Evolutionary conservation across 2,888 invertebrate species (phyloP).

Genomic region (Eutolmus rufibarbis): DNA sequence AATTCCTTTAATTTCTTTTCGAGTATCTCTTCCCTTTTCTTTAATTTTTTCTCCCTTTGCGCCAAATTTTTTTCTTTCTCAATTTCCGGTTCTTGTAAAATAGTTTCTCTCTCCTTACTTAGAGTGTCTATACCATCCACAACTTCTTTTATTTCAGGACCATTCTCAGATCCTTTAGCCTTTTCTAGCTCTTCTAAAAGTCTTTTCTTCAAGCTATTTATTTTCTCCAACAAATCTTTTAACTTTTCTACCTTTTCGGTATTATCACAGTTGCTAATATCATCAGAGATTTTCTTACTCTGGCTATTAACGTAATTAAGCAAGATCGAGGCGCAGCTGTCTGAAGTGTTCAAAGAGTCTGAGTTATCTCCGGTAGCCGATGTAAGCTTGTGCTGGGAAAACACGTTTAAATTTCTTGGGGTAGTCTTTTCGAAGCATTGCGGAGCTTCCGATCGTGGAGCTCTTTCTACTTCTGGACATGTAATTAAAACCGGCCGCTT

Average conservation of each 20-base stretch:
- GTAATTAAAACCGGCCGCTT: slow-evolving; percentile 59
- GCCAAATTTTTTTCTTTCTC: slow-evolving; percentile 52
- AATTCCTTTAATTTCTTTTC: slow-evolving; percentile 53
- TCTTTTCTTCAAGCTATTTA: slow-evolving; percentile 55
- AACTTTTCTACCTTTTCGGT: slow-evolving; percentile 53
- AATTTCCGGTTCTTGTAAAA: slow-evolving; percentile 47
- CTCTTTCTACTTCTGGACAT: slow-evolving; percentile 53
- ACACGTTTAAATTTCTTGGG: not conserved
- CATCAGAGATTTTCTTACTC: slow-evolving; percentile 55
- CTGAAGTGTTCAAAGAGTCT: slow-evolving; percentile 52
- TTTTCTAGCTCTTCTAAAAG: slow-evolving; percentile 55
- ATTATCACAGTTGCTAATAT: slow-evolving; percentile 53
- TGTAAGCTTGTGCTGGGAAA: not conserved
- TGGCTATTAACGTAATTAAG: slow-evolving; percentile 59
- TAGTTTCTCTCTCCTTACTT: slow-evolving; percentile 54
- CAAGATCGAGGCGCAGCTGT: slow-evolving; percentile 58
- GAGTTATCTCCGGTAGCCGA: slow-evolving; percentile 50
- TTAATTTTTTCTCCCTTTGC: slow-evolving; percentile 53
- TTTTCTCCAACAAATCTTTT: slow-evolving; percentile 53
- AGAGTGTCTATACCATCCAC: slow-evolving; percentile 52
- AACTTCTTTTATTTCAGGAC: slow-evolving; percentile 32
- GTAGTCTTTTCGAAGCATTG: not conserved
- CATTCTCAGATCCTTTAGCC: slow-evolving; percentile 49
- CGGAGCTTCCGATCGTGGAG: not conserved
- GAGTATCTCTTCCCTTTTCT: slow-evolving; percentile 54